phyloP scores from a whole-genome alignment of 64 coral and sea anemone genomes.

The Dendrophyllia cribrosa region DNA sequence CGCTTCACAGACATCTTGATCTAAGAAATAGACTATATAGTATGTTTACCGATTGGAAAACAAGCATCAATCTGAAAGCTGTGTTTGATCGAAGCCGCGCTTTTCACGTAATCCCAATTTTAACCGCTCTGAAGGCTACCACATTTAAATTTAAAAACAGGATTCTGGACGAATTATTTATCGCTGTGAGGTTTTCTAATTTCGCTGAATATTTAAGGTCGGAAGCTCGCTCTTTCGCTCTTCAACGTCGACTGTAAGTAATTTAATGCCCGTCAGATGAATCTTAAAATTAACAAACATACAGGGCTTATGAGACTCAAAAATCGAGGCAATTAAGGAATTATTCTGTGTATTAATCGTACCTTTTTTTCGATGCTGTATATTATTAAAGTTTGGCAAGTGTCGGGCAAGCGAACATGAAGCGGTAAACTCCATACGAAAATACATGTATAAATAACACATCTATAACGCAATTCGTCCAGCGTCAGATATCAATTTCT shows the following conservation, averaged over 20 bases:
- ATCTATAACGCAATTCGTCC: too few species aligned
- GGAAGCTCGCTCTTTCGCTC: neutral
- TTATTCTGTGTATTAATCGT: constrained; percentile 41
- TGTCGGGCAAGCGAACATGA: neutral
- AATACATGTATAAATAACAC: too few species aligned
- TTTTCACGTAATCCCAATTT: neutral
- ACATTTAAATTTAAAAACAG: constrained; percentile 33
- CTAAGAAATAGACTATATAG: constrained; percentile 8
- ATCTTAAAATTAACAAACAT: constrained; percentile 29
- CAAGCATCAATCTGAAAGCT: constrained; percentile 17
- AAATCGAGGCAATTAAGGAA: constrained; percentile 17
- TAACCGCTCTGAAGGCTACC: neutral
- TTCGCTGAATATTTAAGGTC: too few species aligned
- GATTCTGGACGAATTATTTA: neutral
- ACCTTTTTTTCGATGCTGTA: neutral
- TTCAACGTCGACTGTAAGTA: neutral
- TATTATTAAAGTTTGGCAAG: neutral
- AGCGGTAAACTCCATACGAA: neutral
- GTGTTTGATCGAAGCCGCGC: constrained; percentile 1
- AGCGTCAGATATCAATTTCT: too few species aligned
- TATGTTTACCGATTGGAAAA: constrained; percentile 23
- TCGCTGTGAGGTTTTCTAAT: neutral
- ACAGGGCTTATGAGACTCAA: neutral
- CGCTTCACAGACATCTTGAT: constrained; percentile 13
- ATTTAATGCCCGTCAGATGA: neutral